Percentiles rank a stretch among this genome's conserved stretches.
Conservation (phyloP, 2,797 vertebrate species). For the Poecilia picta region DNA sequence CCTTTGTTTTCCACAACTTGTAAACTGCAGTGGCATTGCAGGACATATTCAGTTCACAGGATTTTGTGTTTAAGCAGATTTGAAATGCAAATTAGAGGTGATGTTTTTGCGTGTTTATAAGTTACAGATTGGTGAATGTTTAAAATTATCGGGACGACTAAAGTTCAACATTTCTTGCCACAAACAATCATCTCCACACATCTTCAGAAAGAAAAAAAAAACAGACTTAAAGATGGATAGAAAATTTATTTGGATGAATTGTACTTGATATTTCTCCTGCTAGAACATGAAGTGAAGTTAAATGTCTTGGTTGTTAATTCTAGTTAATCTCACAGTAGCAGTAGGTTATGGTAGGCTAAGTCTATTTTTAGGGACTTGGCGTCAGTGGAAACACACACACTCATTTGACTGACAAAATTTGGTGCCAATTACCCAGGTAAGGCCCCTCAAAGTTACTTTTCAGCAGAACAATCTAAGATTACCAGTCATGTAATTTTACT, state of each 20-base stretch:
- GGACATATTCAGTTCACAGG: background rate
- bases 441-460: fast-evolving
- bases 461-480: background rate
- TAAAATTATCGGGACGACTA: background rate
- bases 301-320: background rate
- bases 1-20: too few species aligned
- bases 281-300: background rate
- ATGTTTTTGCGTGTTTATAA: background rate
- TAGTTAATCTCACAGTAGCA: background rate
- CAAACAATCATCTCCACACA: background rate
- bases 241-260: background rate
- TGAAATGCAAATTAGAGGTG: conserved; percentile 7
- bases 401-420: background rate
- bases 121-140: background rate
- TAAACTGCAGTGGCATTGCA: background rate
- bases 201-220: background rate
- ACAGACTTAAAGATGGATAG: background rate
- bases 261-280: background rate
- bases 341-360: background rate
- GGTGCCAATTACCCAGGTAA: background rate
- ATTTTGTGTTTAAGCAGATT: background rate
- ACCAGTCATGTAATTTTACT: background rate
- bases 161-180: background rate
- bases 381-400: background rate
- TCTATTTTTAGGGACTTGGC: background rate